phyloP scores from a whole-genome alignment of 2,888 invertebrate genomes.

The Hedychridium roseum region DNA sequence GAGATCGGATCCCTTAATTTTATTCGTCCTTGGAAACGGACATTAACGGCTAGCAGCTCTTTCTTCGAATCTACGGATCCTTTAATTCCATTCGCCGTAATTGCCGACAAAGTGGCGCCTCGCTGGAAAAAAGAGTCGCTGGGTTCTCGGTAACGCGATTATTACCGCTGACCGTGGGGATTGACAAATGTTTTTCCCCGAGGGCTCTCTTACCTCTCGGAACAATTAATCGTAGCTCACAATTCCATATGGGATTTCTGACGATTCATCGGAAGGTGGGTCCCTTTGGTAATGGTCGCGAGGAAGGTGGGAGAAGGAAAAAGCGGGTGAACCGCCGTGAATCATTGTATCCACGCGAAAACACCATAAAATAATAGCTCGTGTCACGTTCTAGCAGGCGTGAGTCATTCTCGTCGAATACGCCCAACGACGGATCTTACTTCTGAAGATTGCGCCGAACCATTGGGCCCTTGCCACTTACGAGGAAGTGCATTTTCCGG shows the following conservation, averaged over 20 bases:
- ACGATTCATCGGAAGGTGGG: slow-evolving; percentile 24
- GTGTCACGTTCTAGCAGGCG: slow-evolving; percentile 35
- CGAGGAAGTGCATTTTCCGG: too few species aligned
- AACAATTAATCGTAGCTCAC: slow-evolving; percentile 22
- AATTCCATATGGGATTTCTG: slow-evolving; percentile 30
- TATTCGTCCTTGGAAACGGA: too few species aligned
- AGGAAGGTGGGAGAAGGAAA: slow-evolving; percentile 3
- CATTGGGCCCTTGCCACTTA: neutral
- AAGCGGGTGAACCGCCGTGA: slow-evolving; percentile 29
- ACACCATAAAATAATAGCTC: slow-evolving; percentile 47
- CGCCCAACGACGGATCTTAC: slow-evolving; percentile 22
- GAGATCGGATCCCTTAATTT: too few species aligned
- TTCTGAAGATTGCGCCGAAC: slow-evolving; percentile 24
- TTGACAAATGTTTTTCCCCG: slow-evolving; percentile 32
- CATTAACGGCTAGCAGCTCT: too few species aligned
- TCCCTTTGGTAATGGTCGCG: neutral
- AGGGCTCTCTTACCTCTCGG: slow-evolving; percentile 15
- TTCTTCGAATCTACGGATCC: too few species aligned
- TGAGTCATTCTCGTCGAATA: slow-evolving; percentile 40
- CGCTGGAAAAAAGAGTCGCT: too few species aligned
- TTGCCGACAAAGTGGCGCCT: too few species aligned
- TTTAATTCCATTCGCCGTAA: too few species aligned
- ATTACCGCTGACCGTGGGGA: too few species aligned
- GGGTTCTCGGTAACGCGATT: too few species aligned
- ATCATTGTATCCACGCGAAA: slow-evolving; percentile 51